Base-by-base conservation (phyloP, 2,797 vertebrate species). In the Lagodon rhomboides region DNA sequence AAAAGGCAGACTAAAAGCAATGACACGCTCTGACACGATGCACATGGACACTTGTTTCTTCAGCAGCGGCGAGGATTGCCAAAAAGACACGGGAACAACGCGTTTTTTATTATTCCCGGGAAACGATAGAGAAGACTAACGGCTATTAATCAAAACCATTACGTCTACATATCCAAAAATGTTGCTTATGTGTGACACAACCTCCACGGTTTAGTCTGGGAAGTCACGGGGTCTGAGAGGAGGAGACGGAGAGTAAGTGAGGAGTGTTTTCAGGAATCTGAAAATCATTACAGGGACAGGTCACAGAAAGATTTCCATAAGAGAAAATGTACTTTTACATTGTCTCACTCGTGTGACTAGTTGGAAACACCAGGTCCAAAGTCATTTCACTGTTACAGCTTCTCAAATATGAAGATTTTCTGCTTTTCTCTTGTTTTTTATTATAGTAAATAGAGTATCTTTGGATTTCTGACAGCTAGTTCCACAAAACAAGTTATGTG, bases 1-100 rank as follows among this genome's bases (percentile, higher is more conserved):
- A 82, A 80, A 85, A 83, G 83, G 77, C 74, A 81, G 75, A 83
- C 61, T 65, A 67, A 83, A 83, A 41, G 80, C 73, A 79, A 75
- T 65, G 77, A 86, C 80, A 86, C 34, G 22, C 85, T 89, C 80
- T 87, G 81, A 88, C 68, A 68, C 49, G 73, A 75, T 63, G 66
- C 84, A 86, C 66, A 87, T 69, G 73, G 73, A 68, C 80, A 75
- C 38, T 38, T 50, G 12, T 63, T 75, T 68, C 62, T 34, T 76
- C 60, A 75, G 63, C 58, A 60, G 68, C 11, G 20, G 30, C 11
- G 15, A 79, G 17, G 59, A 69, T 4, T 74, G 82, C 25, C 68
- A 68, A 47, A 77, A 69, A 79, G 30, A 73, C 50, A 56, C 17
- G 12, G 11, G 59, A 51, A 83, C 34, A 74, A 13, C 13, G 15